Evolutionary conservation across 2,797 vertebrate genomes (phyloP).

Genomic region (Smutsia gigantea): DNA sequence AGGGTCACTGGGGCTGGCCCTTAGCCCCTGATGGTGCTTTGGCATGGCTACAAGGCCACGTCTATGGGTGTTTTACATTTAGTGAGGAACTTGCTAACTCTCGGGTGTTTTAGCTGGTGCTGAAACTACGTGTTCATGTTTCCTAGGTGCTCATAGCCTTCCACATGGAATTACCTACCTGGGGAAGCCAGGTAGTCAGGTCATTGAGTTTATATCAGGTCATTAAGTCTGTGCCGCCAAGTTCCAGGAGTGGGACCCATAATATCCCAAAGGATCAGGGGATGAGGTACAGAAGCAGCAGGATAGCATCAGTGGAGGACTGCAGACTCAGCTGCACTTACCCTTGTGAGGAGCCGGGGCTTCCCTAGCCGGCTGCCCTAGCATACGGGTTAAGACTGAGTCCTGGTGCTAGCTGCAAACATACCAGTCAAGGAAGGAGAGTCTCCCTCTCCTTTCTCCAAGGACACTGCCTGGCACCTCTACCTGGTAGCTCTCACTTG

Average conservation of each 20-base stretch:
- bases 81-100: not conserved
- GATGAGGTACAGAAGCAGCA: not conserved
- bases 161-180: too few relatives aligned
- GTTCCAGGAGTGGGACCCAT: not conserved
- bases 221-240: too few relatives aligned
- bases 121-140: too few relatives aligned
- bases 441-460: not conserved
- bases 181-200: too few relatives aligned
- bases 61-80: not conserved
- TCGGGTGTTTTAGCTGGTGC: not conserved
- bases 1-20: too few relatives aligned
- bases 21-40: not conserved
- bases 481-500: not conserved
- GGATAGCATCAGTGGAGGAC: not conserved
- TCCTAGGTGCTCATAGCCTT: too few relatives aligned
- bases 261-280: not conserved
- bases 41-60: not conserved
- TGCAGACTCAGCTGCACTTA: not conserved
- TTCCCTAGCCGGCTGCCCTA: not conserved
- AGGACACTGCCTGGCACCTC: not conserved
- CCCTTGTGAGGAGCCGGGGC: not conserved
- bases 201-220: not conserved
- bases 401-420: not conserved
- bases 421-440: not conserved
- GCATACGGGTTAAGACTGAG: not conserved